These are phyloP conservation scores for Stratiomys singularior DNA, from an alignment of 2,888 invertebrate species.

Conservation along the genomic window DNA sequence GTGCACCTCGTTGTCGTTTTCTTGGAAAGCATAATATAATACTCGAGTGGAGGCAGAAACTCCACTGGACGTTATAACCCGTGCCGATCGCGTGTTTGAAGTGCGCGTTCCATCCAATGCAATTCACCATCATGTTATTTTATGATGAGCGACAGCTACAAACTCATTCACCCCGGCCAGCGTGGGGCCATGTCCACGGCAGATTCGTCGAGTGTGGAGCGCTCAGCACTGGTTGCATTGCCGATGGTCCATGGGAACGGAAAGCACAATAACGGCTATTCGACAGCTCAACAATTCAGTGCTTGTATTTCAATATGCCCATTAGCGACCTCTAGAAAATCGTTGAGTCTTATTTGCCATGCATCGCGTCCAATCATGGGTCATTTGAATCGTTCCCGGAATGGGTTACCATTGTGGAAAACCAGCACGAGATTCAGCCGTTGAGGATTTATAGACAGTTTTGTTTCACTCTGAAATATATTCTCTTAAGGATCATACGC, in stretches of 20 bases:
- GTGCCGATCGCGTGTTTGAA: constrained; percentile 66
- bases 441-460: background rate
- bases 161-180: constrained; percentile 25
- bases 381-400: background rate
- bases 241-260: constrained; percentile 35
- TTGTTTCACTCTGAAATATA: no score
- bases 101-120: constrained; percentile 55
- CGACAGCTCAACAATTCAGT: constrained; percentile 23
- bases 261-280: constrained; percentile 22
- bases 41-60: background rate
- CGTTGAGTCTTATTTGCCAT: background rate
- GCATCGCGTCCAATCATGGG: background rate
- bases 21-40: background rate
- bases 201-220: background rate
- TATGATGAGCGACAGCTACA: constrained; percentile 42
- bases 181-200: background rate
- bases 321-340: constrained; percentile 36
- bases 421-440: no score
- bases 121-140: constrained; percentile 43
- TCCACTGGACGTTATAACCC: constrained; percentile 56
- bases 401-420: no score
- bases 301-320: constrained; percentile 25
- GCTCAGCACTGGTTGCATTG: background rate
- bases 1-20: background rate
- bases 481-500: no score